phyloP scores from a whole-genome alignment of 2,797 vertebrate species.

The Orientallactaga sibirica region DNA sequence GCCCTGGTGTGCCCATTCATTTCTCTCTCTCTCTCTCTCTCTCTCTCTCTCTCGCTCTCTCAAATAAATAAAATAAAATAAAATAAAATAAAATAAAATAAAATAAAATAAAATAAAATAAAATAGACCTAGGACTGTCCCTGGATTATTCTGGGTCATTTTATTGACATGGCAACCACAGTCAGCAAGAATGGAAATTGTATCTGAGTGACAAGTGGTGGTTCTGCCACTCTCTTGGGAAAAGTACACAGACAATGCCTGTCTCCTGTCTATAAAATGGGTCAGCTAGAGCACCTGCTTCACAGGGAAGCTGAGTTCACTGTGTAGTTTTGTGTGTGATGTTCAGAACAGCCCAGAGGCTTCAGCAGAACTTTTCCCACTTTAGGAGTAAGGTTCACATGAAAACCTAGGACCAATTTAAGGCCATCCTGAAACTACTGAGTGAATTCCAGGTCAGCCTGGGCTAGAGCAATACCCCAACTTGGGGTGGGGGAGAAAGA shows the following conservation, averaged over 20 bases:
- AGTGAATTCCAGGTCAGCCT: too few relatives aligned
- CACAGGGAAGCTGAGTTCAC: too few relatives aligned
- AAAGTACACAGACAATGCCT: background rate
- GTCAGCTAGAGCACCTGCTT: fast-evolving
- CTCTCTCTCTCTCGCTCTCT: too few relatives aligned
- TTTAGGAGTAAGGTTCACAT: too few relatives aligned
- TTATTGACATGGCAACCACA: slow-evolving; percentile 85
- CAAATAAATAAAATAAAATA: slow-evolving; percentile 28
- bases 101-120: too few relatives aligned
- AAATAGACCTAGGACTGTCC: slow-evolving; percentile 80
- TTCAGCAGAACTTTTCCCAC: background rate
- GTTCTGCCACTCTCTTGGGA: background rate
- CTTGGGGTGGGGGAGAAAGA: too few relatives aligned
- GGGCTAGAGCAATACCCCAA: too few relatives aligned
- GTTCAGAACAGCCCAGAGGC: background rate
- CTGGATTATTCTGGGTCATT: slow-evolving; percentile 86
- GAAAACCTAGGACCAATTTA: background rate
- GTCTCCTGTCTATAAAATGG: background rate
- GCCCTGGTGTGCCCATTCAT: too few relatives aligned
- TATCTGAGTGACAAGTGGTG: background rate
- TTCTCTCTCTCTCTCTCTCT: too few relatives aligned
- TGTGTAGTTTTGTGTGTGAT: fast-evolving
- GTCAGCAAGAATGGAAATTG: background rate
- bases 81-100: slow-evolving; percentile 1
- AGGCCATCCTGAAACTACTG: too few relatives aligned